Evolutionary conservation across 2,113 vertebrate genomes (phyloP), one percentile per base, ranked within the genome.

Genomic region (Lepisosteus osseus): DNA sequence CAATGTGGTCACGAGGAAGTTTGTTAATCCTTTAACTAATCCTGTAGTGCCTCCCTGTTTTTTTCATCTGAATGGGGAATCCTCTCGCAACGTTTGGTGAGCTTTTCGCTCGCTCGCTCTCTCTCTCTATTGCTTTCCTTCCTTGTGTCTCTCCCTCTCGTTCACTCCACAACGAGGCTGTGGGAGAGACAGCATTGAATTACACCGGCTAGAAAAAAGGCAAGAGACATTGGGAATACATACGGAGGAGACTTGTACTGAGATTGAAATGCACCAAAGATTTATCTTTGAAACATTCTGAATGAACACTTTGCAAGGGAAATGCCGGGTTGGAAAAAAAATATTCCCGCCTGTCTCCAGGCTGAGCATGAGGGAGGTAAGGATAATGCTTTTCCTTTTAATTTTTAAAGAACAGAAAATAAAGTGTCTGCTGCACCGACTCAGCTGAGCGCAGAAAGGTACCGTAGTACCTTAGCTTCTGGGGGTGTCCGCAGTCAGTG

Each of bases 271-370:
- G 79, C 74, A 74, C 73, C 71, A 73, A 75, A 76, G 75, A 74
- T 74, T 80, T 76, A 76, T 11, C 45, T 71, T 68, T 62, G 44
- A 54, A 63, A 54, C 57, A 51, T 69, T 68, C 76, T 85, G 75
- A 80, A 76, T 78, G 78, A 77, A 61, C 72, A 73, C 65, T 66
- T 40, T 67, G 73, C 74, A 63, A 63, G 77, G 74, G 81, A 81
- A 83, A 98, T 98, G 96, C 96, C 96, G 81, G 95, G 95, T 86
- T 98, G 96, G 96, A 97, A 98, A 93, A 97, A 96, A 88, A 98
- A 93, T 84, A 98, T 98, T 87, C 96, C 96, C 77, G 94, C 95
- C 89, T 97, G 96, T 88, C 88, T 98, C 79, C 96, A 98, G 90
- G 93, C 96, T 83, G 96, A 97, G 85, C 92, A 94, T 82, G 95